Base-by-base conservation (phyloP, 2,888 invertebrate genomes). In the Leptinotarsa juncta region DNA sequence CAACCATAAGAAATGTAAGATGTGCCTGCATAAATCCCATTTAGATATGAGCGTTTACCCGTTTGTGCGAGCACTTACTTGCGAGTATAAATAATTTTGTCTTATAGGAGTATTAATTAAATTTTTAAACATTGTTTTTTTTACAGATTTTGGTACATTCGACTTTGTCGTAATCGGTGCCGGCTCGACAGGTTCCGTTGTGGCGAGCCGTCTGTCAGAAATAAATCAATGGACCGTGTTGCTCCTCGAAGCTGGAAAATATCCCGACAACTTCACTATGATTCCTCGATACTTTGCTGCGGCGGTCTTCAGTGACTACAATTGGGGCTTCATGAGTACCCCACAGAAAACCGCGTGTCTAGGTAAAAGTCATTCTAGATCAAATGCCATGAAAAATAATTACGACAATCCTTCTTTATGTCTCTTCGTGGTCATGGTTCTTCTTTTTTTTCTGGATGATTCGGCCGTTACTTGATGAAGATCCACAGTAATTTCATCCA, bases 141-240 rank as follows among this genome's bases (percentile, higher is more conserved):
- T 62, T 62, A 7, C 55, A 81, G 81, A 80, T 73, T 75, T 74
- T 67, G 80, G 79, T 3, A 48, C 67, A 5, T 80, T 72, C 65
- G 80, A 81, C 65, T 81, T 80, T 62, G 75, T 81, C 32, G 68
- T 81, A 1, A 75, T 81, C 3, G 81, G 81, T 23, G 79, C 79
- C 15, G 81, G 80, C 18, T 79, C 80, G 1, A 77, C 77, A 12
- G 81, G 81, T 12, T 76, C 78, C 14, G 80, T 80, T 3, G 76
- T 81, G 68, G 80, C 81, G 1, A 80, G 76, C 49, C 62, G 81
- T 67, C 71, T 81, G 4, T 80, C 80, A 14, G 81, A 81, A 77
- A 71, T 80, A 14, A 12, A 70, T 12, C 72, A 73, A 23, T 80
- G 76, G 77, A 79, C 66, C 12, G 71, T 81, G 14, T 70, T 81